Evolutionary conservation across 2,797 vertebrate species (phyloP), one percentile per base, ranked within the genome.

Genomic region (Nyctalus aviator): DNA sequence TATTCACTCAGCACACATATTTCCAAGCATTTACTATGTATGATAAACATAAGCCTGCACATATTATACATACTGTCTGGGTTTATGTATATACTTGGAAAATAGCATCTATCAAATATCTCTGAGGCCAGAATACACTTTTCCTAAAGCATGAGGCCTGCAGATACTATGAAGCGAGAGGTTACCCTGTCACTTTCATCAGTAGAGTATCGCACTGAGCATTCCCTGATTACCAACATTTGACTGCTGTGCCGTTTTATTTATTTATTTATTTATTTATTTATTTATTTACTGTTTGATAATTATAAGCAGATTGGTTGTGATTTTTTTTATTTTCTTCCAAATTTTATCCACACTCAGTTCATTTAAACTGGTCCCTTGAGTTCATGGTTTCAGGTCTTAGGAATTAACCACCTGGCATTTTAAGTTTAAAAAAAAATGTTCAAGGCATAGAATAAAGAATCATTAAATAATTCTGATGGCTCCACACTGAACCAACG

Each of bases 381-480:
- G n/a, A 73, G 44, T 64, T 69, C 7, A 32, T 12, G 13, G 25
- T 48, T 20, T 83, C 44, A 86, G 17, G 23, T 69, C 30, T 91
- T 48, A 41, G 15, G 32, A 76, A 84, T 72, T 66, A 69, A 48
- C 4, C 69, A 69, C 8, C 0, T n/a, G 25, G 18, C 5, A 72
- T 46, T 44, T 68, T 57, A 59, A 89, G 37, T 64, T 3, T 59
- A 88, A 94, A 48, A 64, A 64, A 90, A 93, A 48, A 41, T 57
- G 17, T 32, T 27, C 21, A 46, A 57, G 14, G 6, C 35, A 25
- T 46, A 72, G 18, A 6, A 66, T 48, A 2, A 77, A 46, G 20
- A 79, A 83, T 64, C 21, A 76, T 37, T 50, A 44, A 41, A 94
- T 50, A 73, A 10, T 3, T 57, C n/a, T n/a, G n/a, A 2, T 7